These are phyloP conservation scores for Plutomurus gul DNA, from an alignment of 1,140 invertebrate genomes.

Conservation along the genomic window DNA sequence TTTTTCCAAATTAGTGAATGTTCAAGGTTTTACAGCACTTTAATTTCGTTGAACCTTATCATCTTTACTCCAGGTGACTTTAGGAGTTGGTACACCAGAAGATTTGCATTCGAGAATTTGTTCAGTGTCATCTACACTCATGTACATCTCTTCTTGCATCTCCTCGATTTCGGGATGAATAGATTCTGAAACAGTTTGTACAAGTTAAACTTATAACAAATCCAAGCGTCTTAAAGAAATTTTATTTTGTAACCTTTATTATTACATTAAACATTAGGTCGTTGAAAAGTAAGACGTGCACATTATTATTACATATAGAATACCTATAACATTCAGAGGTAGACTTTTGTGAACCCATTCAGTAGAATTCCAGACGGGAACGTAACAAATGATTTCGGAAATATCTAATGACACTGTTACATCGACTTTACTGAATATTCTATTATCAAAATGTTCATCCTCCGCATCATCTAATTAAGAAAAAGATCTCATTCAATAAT, in stretches of 20 bases:
- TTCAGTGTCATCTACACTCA: constrained; percentile 38
- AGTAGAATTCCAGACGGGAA: constrained; percentile 45
- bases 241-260: no score
- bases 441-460: background rate
- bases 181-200: constrained; percentile 1
- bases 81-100: background rate
- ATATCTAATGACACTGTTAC: constrained; percentile 30
- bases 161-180: background rate
- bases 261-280: no score
- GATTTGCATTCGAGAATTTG: constrained; percentile 29
- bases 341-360: constrained; percentile 36
- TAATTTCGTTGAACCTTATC: constrained; percentile 1
- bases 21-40: background rate
- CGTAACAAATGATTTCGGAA: constrained; percentile 42
- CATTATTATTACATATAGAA: no score
- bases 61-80: constrained; percentile 41
- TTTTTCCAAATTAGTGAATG: background rate
- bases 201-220: no score
- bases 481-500: background rate
- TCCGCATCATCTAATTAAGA: background rate
- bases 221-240: no score
- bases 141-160: background rate
- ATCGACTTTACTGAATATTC: background rate
- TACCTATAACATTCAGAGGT: constrained; percentile 29
- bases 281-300: no score